A percentile compares a stretch with the other conserved stretches of the same genome.
Evolutionary conservation across 2,113 vertebrate species (phyloP).

Genomic region (Solea senegalensis): DNA sequence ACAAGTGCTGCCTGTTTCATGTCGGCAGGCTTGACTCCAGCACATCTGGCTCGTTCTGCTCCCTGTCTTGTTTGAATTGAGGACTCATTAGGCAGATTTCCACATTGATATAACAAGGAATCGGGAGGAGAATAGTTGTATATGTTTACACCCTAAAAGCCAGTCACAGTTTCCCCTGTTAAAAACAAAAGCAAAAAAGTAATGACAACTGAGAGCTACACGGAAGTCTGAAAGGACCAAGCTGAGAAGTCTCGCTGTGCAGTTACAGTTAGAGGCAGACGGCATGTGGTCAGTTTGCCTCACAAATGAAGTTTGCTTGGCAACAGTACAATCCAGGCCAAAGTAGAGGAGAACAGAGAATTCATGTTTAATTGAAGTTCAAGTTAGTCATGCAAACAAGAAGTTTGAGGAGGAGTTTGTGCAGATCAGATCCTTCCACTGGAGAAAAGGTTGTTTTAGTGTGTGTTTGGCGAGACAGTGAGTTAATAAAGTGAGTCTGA

Average conservation of each 20-base stretch:
- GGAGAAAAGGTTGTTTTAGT: slow-evolving; percentile 4
- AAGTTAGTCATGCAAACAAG: not conserved
- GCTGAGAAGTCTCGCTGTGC: slow-evolving; percentile 42
- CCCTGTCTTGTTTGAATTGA: not conserved
- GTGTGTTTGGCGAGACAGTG: slow-evolving; percentile 6
- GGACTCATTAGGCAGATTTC: slow-evolving; percentile 17
- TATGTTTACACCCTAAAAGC: slow-evolving; percentile 31
- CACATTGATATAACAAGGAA: slow-evolving; percentile 27
- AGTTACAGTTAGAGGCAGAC: slow-evolving; percentile 62
- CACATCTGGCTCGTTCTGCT: not conserved
- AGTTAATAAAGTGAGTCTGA: slow-evolving; percentile 7
- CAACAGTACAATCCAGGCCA: slow-evolving; percentile 63
- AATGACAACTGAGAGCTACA: slow-evolving; percentile 11
- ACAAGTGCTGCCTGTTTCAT: not conserved
- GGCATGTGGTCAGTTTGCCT: slow-evolving; percentile 55
- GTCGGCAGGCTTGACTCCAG: not conserved
- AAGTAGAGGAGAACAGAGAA: slow-evolving; percentile 16
- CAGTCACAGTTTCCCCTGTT: not conserved
- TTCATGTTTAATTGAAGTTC: slow-evolving; percentile 5
- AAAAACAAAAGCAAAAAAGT: slow-evolving; percentile 9
- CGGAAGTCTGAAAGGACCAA: slow-evolving; percentile 2
- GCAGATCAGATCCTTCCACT: not conserved
- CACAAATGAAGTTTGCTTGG: slow-evolving; percentile 78
- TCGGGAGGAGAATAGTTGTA: slow-evolving; percentile 19
- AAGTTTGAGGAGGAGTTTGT: not conserved